Percentiles rank a stretch among this genome's conserved stretches.
Evolutionary conservation across 2,888 invertebrate species (phyloP).

Genomic region (Harpalus rufipes): DNA sequence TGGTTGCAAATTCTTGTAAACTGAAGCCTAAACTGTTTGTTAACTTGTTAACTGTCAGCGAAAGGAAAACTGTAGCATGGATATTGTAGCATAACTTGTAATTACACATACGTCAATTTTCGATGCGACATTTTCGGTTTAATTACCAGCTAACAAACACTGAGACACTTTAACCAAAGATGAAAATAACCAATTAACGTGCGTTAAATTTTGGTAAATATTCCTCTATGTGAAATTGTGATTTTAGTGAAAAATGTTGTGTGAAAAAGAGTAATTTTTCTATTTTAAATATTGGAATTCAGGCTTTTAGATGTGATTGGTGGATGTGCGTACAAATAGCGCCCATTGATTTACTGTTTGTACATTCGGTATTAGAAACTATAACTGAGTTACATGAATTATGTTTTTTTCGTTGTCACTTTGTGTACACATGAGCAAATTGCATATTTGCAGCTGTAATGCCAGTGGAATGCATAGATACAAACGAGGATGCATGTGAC

Average conservation of each 20-base stretch:
- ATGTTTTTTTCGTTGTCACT: constrained; percentile 41
- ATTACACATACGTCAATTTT: too few relatives aligned
- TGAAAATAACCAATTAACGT: too few relatives aligned
- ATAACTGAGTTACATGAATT: constrained; percentile 50
- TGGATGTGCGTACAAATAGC: constrained; percentile 40
- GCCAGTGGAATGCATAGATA: constrained; percentile 10
- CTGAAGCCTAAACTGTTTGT: too few relatives aligned
- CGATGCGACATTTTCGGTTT: too few relatives aligned
- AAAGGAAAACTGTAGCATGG: too few relatives aligned
- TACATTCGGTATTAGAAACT: constrained; percentile 40
- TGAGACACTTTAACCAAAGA: too few relatives aligned
- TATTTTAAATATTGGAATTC: background rate
- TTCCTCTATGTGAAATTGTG: background rate
- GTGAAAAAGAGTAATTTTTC: constrained; percentile 21
- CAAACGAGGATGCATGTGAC: constrained; percentile 49
- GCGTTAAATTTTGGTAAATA: too few relatives aligned
- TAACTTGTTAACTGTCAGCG: too few relatives aligned
- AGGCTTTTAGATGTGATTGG: constrained; percentile 17
- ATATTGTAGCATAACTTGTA: too few relatives aligned
- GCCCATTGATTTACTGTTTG: constrained; percentile 36
- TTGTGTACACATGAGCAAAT: constrained; percentile 38
- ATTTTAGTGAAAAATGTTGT: constrained; percentile 20
- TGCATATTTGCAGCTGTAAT: constrained; percentile 42
- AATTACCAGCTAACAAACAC: too few relatives aligned
- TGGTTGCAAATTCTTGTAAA: too few relatives aligned